These are phyloP conservation scores for Conistra vaccinii DNA, from an alignment of 2,888 invertebrate genomes.

Conservation along the genomic window DNA sequence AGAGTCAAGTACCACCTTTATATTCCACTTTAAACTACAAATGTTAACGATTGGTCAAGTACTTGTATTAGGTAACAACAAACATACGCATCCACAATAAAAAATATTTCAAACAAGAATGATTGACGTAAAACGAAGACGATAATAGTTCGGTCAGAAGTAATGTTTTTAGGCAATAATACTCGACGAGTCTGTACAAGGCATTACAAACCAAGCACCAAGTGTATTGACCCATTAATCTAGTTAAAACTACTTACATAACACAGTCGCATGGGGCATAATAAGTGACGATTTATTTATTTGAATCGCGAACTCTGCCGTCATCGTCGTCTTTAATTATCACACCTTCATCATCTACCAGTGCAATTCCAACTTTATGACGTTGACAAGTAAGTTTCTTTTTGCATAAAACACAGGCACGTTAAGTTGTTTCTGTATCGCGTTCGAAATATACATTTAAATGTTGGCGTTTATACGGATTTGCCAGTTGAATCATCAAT, in stretches of 20 bases:
- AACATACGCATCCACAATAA: conserved; percentile 52
- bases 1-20: conserved; percentile 35
- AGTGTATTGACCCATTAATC: conserved; percentile 85
- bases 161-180: conserved; percentile 62
- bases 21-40: conserved; percentile 56
- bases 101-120: conserved; percentile 65
- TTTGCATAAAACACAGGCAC: conserved; percentile 32
- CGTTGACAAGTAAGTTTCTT: conserved; percentile 44
- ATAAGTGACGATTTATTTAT: conserved; percentile 76
- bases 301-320: conserved; percentile 76
- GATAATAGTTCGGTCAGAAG: conserved; percentile 44
- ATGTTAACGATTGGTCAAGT: conserved; percentile 65
- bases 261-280: conserved; percentile 75
- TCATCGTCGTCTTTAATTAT: conserved; percentile 78
- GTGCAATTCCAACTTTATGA: conserved; percentile 48
- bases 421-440: conserved; percentile 62
- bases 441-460: conserved; percentile 69
- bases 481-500: conserved; percentile 79
- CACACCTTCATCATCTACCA: conserved; percentile 59
- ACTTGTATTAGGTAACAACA: conserved; percentile 60
- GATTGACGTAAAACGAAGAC: conserved; percentile 61
- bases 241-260: conserved; percentile 81
- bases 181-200: conserved; percentile 47
- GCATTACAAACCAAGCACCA: conserved; percentile 59
- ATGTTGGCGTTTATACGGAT: conserved; percentile 78